Percentiles rank a stretch among this genome's conserved stretches.
Conservation (phyloP, 2,113 vertebrate genomes). For the Plectropomus leopardus region DNA sequence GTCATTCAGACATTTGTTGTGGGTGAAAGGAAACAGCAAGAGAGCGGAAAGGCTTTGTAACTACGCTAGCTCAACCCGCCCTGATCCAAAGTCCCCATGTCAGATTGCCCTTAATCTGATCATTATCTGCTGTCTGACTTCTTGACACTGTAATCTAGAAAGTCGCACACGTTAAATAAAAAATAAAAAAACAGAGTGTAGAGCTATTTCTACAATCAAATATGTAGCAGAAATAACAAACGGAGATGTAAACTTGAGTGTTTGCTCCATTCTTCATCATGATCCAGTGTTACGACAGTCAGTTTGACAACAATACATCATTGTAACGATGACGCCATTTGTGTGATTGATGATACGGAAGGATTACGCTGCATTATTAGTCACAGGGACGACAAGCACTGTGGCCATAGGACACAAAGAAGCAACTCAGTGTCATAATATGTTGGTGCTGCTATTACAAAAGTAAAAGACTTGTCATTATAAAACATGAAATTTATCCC, state of each 20-base stretch:
- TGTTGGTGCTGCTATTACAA: not conserved
- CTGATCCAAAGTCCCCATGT: conserved; percentile 66
- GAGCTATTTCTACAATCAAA: not conserved
- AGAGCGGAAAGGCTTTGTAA: conserved; percentile 46
- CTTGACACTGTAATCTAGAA: conserved; percentile 67
- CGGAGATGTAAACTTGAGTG: not conserved
- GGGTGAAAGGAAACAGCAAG: conserved; percentile 7
- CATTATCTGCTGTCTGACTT: conserved; percentile 69
- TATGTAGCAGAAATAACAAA: not conserved
- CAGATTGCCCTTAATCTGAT: conserved; percentile 79
- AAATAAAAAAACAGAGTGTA: not conserved
- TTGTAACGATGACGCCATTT: not conserved
- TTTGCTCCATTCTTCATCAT: not conserved
- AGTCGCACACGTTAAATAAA: conserved; percentile 7
- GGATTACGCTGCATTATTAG: conserved; percentile 25
- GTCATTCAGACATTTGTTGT: not conserved
- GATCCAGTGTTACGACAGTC: not conserved
- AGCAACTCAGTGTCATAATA: conserved; percentile 13
- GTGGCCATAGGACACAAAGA: not conserved
- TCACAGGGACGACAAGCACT: not conserved
- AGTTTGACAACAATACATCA: not conserved
- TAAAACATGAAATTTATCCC: not conserved
- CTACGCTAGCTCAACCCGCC: conserved; percentile 41
- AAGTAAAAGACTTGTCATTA: conserved; percentile 4
- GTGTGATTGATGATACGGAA: conserved; percentile 1